Evolutionary conservation across 2,797 vertebrate species (phyloP).

Genomic region (Micrastur ruficollis): DNA sequence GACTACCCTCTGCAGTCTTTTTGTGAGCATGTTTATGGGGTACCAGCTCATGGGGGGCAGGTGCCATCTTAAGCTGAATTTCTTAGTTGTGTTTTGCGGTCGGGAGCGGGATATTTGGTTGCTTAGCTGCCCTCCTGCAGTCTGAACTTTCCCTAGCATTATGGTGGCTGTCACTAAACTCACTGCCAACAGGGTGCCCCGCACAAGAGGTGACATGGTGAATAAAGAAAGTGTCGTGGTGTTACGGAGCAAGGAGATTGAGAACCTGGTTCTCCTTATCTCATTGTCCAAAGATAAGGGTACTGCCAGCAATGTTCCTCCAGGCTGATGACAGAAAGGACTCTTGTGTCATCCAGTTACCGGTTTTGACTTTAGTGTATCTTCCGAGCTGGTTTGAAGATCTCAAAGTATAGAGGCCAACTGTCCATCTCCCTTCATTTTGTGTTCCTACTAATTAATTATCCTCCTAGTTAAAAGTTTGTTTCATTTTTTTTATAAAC

Average conservation of each 20-base stretch:
- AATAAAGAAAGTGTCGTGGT: neutral
- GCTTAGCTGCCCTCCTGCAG: neutral
- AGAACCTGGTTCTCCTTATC: neutral
- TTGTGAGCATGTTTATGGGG: neutral
- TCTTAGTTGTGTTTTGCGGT: neutral
- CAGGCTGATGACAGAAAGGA: neutral
- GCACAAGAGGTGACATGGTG: neutral
- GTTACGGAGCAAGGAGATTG: neutral
- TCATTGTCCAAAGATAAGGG: neutral
- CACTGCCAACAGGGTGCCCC: neutral
- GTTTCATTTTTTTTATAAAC: neutral
- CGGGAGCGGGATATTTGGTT: neutral
- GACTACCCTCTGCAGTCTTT: neutral
- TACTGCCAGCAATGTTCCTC: neutral
- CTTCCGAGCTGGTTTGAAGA: neutral
- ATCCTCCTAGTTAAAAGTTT: neutral
- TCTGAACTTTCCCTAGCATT: neutral
- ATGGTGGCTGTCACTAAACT: neutral
- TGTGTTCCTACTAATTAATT: neutral
- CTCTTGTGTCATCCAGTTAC: neutral
- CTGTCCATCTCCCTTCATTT: fast-evolving
- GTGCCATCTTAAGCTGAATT: neutral
- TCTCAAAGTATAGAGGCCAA: neutral
- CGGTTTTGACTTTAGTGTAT: neutral
- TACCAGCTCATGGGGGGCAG: neutral